These are phyloP conservation scores for Eupithecia inturbata DNA, from an alignment of 2,888 invertebrate genomes.

Conservation along the genomic window DNA sequence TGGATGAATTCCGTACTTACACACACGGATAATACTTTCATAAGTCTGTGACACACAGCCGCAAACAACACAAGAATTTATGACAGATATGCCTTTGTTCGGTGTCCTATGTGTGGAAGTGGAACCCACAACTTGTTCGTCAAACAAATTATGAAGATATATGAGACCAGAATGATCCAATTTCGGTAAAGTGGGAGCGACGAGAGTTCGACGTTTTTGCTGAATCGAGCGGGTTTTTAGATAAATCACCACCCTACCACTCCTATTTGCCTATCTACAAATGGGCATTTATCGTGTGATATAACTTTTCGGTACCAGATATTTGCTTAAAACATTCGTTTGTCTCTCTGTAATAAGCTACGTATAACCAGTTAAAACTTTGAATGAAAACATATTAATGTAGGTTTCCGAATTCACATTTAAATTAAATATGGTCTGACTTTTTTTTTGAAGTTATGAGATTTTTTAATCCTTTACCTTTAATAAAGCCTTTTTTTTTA, in stretches of 20 bases:
- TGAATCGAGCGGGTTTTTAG: slow-evolving; percentile 81
- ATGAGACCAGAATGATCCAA: slow-evolving; percentile 78
- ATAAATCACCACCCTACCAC: slow-evolving; percentile 77
- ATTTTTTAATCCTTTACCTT: no score
- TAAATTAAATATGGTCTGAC: not conserved
- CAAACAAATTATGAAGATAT: slow-evolving; percentile 79
- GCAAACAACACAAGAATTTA: slow-evolving; percentile 74
- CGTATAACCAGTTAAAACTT: slow-evolving; percentile 1
- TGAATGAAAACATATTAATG: not conserved
- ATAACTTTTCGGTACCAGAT: slow-evolving; percentile 25
- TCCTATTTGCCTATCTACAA: slow-evolving; percentile 75
- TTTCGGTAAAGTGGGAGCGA: slow-evolving; percentile 79
- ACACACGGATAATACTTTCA: slow-evolving; percentile 65
- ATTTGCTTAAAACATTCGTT: slow-evolving; percentile 7
- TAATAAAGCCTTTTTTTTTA: no score
- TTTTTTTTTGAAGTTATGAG: not conserved
- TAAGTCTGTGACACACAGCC: slow-evolving; percentile 72
- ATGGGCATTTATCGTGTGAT: slow-evolving; percentile 69
- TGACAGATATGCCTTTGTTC: slow-evolving; percentile 74
- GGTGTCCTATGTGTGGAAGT: slow-evolving; percentile 49
- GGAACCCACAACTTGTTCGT: slow-evolving; percentile 71
- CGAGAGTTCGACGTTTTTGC: slow-evolving; percentile 76
- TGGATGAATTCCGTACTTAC: slow-evolving; percentile 60
- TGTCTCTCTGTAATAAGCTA: slow-evolving; percentile 2
- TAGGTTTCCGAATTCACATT: not conserved